A percentile compares a stretch with the other conserved stretches of the same genome.
These are phyloP conservation scores for Ara ararauna DNA, from an alignment of 2,797 vertebrate genomes.

Conservation along the genomic window DNA sequence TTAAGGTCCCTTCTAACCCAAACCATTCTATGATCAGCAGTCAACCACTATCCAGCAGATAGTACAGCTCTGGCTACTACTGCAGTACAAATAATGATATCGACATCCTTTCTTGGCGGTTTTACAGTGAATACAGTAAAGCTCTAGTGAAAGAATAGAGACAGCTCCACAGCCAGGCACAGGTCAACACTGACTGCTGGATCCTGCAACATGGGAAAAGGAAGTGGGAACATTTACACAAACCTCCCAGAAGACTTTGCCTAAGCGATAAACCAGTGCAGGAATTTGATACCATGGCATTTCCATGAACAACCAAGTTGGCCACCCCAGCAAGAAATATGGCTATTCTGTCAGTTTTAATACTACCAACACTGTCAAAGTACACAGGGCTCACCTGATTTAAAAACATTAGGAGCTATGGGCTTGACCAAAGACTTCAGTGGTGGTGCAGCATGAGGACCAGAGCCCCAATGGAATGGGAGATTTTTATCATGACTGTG, in stretches of 20 bases:
- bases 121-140: neutral
- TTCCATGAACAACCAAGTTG: neutral
- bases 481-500: neutral
- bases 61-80: neutral
- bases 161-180: neutral
- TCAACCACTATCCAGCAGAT: neutral
- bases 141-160: neutral
- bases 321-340: neutral
- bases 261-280: neutral
- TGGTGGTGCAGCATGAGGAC: neutral
- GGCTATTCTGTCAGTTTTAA: neutral
- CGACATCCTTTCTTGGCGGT: fast-evolving
- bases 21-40: neutral
- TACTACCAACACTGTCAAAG: no score
- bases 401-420: neutral
- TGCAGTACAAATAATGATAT: neutral
- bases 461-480: neutral
- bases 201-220: neutral
- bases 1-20: neutral
- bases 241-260: neutral
- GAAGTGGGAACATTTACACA: neutral
- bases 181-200: neutral
- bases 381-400: neutral
- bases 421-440: neutral
- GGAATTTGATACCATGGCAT: neutral